Evolutionary conservation across 1,140 invertebrate genomes (phyloP), one percentile per base, ranked within the genome.

Genomic region (Bombus pyrosoma): DNA sequence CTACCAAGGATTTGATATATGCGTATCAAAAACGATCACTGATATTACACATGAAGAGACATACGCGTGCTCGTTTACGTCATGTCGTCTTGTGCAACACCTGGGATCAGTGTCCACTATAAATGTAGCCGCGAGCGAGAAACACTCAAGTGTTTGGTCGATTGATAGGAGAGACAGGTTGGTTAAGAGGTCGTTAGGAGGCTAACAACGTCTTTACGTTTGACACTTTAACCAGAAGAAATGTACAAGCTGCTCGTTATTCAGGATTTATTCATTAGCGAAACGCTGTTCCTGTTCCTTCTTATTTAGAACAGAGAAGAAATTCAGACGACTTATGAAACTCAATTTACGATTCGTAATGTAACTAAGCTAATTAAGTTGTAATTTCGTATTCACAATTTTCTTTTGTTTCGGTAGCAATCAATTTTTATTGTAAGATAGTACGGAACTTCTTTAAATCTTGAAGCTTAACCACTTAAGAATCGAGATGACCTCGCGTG

Each of bases 201-300:
- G 43, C 64, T 86, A 79, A 89, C 87, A 86, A 86, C 83, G 72
- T 89, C 87, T 86, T 89, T 41, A 72, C 66, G 76, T 86, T 72
- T 75, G 84, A 76, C 88, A 85, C 78, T 68, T 89, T 81, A 73
- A 72, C 32, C 41, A n/a, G 72, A 8, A n/a, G 41, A 34, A 83
- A 69, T 69, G 41, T 28, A 41, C 68, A 39, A 59, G 39, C n/a
- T 39, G 39, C 15, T 13, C 41, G 13, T 47, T 47, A 34, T 9
- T 47, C 62, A 37, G 8, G 9, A 68, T 9, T 71, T 71, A 39
- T 39, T 37, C 68, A 28, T 39, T 39, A 39, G 25, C 68, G 37
- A 71, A 28, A 39, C 37, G 68, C 12, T 34, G 9, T 68, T 37
- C 32, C 9, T 28, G 32, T 32, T 28, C 9, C 32, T 10, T 79